Base-by-base conservation (phyloP, 2,113 vertebrate species). In the Procapra przewalskii region DNA sequence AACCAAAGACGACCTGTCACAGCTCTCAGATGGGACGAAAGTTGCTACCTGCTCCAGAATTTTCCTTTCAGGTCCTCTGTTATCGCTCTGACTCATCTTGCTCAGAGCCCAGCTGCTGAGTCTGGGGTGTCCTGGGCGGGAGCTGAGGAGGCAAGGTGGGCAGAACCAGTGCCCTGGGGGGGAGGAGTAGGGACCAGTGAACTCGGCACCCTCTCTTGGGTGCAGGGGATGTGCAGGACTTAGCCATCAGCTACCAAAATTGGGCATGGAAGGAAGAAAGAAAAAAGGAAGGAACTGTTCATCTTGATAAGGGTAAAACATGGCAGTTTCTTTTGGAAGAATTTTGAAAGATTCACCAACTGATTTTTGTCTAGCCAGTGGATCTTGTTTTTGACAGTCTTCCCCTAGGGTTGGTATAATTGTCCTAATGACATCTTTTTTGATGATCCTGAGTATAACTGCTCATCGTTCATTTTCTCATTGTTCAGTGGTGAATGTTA, bases 41-140 rank as follows among this genome's bases (percentile, higher is more conserved):
- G n/a, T 90, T 92, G 36, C 25, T 54, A 29, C 43, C 43, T 31
- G 29, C 62, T 90, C 40, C 62, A 77, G 55, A 81, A 48, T 59
- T 89, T 85, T 43, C 62, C 48, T 84, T 94, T 93, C 36, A n/a
- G 71, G 48, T 45, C 40, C 33, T 45, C 88, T 62, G 50, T 36
- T 21, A 36, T 52, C 52, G 17, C 48, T 25, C 57, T 81, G 3
- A 75, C 23, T 33, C 54, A 10, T 55, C 17, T 19, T 12, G 48
- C 57, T 86, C n/a, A 14, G 40, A 88, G 81, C 29, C 29, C 21
- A 7, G 75, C 15, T 55, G 33, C 48, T 84, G 55, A 59, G 21
- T 31, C 33, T 27, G 9, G 19, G 4, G 33, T 55, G 33, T 55
- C 50, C 55, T 14, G 54, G 55, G 25, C 6, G 0, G 15, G 3